Evolutionary conservation across 2,888 invertebrate species (phyloP).

Genomic region (Synergus gifuensis): DNA sequence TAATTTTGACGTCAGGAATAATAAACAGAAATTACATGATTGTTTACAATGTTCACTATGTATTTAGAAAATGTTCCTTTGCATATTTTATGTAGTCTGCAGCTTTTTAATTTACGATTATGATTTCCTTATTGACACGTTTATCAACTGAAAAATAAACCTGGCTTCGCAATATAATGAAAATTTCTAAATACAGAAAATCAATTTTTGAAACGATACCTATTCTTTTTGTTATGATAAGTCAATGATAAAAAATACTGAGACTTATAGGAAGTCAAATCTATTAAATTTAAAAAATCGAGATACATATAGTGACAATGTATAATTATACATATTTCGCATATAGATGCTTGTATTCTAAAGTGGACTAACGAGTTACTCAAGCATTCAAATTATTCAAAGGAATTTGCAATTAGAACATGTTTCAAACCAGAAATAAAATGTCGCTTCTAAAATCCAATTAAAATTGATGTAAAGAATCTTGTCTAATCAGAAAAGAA

Average conservation of each 20-base stretch:
- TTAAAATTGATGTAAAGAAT: background rate
- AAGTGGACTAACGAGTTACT: background rate
- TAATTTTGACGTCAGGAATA: conserved; percentile 15
- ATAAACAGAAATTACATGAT: conserved; percentile 17
- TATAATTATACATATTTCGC: background rate
- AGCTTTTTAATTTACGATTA: background rate
- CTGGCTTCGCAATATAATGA: background rate
- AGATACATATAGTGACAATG: background rate
- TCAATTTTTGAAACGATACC: background rate
- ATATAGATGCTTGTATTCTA: background rate
- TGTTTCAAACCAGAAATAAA: conserved; percentile 11
- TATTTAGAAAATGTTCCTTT: conserved; percentile 2
- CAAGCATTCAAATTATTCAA: conserved; percentile 1
- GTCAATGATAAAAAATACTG: background rate
- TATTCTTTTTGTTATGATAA: background rate
- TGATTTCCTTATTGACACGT: background rate
- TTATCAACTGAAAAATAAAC: background rate
- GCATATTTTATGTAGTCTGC: background rate
- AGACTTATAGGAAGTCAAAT: background rate
- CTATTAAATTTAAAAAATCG: background rate
- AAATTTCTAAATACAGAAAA: background rate
- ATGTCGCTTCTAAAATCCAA: background rate
- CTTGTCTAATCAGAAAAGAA: background rate
- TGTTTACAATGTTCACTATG: background rate
- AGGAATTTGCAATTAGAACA: conserved; percentile 23